Evolutionary conservation across 2,888 invertebrate species (phyloP).

Genomic region (Scaptodrosophila latifasciaeformis): DNA sequence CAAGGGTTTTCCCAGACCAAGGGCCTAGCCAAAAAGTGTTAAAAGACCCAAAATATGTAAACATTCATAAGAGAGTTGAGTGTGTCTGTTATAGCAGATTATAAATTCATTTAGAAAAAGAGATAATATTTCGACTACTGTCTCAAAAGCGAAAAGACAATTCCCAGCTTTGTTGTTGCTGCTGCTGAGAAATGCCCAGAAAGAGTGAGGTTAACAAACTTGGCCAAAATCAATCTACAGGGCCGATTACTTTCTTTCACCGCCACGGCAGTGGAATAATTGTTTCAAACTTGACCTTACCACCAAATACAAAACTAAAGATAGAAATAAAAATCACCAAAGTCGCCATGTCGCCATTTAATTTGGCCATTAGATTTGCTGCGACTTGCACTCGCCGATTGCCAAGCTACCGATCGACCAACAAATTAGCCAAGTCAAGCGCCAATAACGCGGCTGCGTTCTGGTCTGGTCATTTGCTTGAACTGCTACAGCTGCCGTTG

Average conservation of each 20-base stretch:
- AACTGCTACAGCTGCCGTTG: not conserved
- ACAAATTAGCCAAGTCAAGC: constrained; percentile 42
- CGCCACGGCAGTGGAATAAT: constrained; percentile 40
- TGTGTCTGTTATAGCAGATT: constrained; percentile 2
- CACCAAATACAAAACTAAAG: constrained; percentile 42
- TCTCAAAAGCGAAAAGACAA: not conserved
- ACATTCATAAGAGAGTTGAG: too few species aligned
- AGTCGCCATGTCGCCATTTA: constrained; percentile 29
- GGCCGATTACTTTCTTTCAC: constrained; percentile 55
- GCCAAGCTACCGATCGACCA: constrained; percentile 4
- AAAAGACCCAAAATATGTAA: too few species aligned
- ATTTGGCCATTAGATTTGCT: constrained; percentile 50
- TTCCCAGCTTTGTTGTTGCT: too few species aligned
- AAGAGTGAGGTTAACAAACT: constrained; percentile 51
- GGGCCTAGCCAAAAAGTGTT: too few species aligned
- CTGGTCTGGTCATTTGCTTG: constrained; percentile 24
- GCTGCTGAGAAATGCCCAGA: too few species aligned
- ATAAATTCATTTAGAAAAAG: too few species aligned
- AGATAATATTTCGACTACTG: constrained; percentile 17
- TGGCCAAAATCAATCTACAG: constrained; percentile 12
- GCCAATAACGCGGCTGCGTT: constrained; percentile 27
- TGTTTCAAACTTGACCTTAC: constrained; percentile 63
- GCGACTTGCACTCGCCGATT: constrained; percentile 40
- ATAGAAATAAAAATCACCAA: constrained; percentile 1
- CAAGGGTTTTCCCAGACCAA: too few species aligned